Evolutionary conservation across 2,113 vertebrate genomes (phyloP), one percentile per base, ranked within the genome.

Genomic region (Mugil cephalus): DNA sequence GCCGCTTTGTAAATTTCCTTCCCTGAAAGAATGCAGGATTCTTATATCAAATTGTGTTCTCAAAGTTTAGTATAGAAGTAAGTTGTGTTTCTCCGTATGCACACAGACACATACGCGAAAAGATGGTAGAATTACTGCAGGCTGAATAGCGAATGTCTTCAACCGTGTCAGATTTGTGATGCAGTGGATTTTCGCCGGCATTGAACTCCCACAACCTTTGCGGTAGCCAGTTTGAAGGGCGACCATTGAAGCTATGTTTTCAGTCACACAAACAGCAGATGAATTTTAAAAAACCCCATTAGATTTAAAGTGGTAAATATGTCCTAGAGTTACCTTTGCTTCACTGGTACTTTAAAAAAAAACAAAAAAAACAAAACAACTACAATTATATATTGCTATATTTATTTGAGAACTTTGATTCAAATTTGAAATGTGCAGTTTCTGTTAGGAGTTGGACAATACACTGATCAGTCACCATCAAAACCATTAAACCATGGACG

Each of bases 111-210:
- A 58, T 14, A 62, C 13, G 30, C 2, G 2, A 42, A 62, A 51
- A 12, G 21, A 60, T 35, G 46, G 50, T 52, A 36, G 38, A 75
- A 61, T 38, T 45, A 36, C 10, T 1, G 2, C 19, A 6, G 39
- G 6, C 56, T 54, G 45, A 73, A 64, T 50, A 21, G 36, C 55
- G 17, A 60, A 65, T 46, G 15, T 55, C 36, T 55, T 54, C 43
- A 66, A 70, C 43, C 52, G 24, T 39, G 50, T 30, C 19, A 11
- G 15, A 24, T 74, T 71, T 71, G 21, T 42, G 35, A 47, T 55
- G 12, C 8, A 43, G 24, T 12, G 3, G 3, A 40, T 39, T 69
- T 42, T 58, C 10, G 1, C 48, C 43, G 21, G 39, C n/a, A 18
- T 19, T 18, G 21, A 30, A 54, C 8, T 42, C 14, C 19, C 47